phyloP scores from a whole-genome alignment of 2,888 invertebrate species.

The Eledona agricola region DNA sequence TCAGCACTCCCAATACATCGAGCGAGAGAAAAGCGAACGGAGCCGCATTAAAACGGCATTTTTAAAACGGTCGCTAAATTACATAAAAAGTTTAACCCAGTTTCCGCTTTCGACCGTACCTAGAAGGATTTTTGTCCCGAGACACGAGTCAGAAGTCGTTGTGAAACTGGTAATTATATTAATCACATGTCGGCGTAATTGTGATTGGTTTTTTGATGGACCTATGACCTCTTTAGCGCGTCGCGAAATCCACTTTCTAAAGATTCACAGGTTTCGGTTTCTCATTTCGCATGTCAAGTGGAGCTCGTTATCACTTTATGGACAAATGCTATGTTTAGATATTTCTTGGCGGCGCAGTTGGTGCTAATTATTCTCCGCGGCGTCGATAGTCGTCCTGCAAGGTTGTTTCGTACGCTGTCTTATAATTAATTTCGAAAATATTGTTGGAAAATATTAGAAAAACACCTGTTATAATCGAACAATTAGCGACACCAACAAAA shows the following conservation, averaged over 20 bases:
- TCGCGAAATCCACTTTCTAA: constrained; percentile 17
- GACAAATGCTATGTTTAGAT: no score
- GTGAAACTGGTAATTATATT: constrained; percentile 15
- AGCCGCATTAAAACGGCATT: constrained; percentile 6
- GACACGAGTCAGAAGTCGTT: not conserved
- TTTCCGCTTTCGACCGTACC: constrained; percentile 7
- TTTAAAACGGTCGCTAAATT: constrained; percentile 10
- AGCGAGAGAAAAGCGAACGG: constrained; percentile 23
- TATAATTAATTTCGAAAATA: no score
- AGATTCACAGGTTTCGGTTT: no score
- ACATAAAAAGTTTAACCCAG: constrained; percentile 16
- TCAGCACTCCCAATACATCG: constrained; percentile 32
- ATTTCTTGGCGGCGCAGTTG: no score
- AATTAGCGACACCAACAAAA: no score
- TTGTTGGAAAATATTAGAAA: no score
- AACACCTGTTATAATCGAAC: no score
- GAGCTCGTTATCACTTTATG: no score
- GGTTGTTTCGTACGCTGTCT: no score
- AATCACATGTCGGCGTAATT: constrained; percentile 7
- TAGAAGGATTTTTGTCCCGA: constrained; percentile 1
- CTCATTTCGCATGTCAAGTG: no score
- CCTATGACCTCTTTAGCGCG: not conserved
- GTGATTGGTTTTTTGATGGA: not conserved
- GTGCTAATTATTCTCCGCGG: no score
- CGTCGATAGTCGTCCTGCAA: no score